These are phyloP conservation scores for Netelia melanura DNA, from an alignment of 2,888 invertebrate species.

Conservation along the genomic window DNA sequence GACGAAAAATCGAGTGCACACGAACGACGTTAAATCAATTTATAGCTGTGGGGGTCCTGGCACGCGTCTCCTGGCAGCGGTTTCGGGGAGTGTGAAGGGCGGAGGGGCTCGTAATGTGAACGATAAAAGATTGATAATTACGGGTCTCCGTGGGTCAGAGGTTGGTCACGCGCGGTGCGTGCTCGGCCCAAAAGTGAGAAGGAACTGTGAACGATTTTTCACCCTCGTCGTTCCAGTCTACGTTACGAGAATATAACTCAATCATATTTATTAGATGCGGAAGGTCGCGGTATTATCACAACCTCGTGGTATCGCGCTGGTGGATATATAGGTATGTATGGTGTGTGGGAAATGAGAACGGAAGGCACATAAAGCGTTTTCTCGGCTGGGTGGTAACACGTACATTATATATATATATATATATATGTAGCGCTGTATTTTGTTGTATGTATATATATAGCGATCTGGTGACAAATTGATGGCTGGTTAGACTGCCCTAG, in stretches of 20 bases:
- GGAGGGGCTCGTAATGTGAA: conserved; percentile 42
- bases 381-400: not conserved
- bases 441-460: not conserved
- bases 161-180: conserved; percentile 23
- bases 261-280: conserved; percentile 66
- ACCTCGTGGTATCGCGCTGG: conserved; percentile 4
- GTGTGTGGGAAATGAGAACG: conserved; percentile 1
- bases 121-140: conserved; percentile 63
- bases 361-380: conserved; percentile 10
- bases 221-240: conserved; percentile 26
- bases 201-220: not conserved
- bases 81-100: not conserved
- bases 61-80: not conserved
- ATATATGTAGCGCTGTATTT: not conserved
- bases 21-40: conserved; percentile 40
- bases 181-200: conserved; percentile 13
- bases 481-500: not conserved
- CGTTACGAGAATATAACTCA: conserved; percentile 56
- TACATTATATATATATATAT: not conserved
- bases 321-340: not conserved
- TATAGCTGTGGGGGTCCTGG: conserved; percentile 3
- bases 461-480: not conserved
- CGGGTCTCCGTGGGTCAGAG: conserved; percentile 10
- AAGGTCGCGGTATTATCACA: conserved; percentile 48
- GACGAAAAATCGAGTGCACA: conserved; percentile 34